A percentile compares a stretch with the other conserved stretches of the same genome.
Conservation (phyloP, 2,888 invertebrate genomes). For the Volucella inflata region DNA sequence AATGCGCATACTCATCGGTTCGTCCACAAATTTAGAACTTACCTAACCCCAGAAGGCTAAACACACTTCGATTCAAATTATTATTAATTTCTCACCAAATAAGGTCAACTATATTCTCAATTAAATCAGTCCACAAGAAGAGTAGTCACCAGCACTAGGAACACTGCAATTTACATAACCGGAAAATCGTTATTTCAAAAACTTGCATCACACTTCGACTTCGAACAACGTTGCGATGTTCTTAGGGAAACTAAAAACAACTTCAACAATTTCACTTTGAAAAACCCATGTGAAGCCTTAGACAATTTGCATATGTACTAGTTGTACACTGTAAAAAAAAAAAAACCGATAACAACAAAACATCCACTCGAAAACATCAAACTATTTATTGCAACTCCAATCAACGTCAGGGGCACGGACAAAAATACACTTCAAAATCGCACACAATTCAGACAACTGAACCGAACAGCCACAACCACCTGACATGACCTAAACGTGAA, state of each 20-base stretch:
- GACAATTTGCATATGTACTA: slow-evolving; percentile 42
- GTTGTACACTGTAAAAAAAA: slow-evolving; percentile 8
- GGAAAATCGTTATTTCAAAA: slow-evolving; percentile 58
- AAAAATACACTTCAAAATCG: slow-evolving; percentile 44
- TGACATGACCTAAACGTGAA: slow-evolving; percentile 22
- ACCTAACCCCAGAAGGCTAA: no score
- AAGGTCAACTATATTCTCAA: slow-evolving; percentile 13
- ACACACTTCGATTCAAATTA: no score
- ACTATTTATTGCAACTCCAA: slow-evolving; percentile 58
- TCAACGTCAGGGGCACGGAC: slow-evolving; percentile 55
- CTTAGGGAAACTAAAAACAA: slow-evolving; percentile 50
- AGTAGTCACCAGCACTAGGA: slow-evolving; percentile 2
- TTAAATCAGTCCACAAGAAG: slow-evolving; percentile 11
- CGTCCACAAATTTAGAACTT: no score
- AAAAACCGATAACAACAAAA: slow-evolving; percentile 12
- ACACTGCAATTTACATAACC: slow-evolving; percentile 30
- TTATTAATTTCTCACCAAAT: no score
- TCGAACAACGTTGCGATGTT: slow-evolving; percentile 24
- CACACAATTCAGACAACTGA: neutral
- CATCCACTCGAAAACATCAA: slow-evolving; percentile 43
- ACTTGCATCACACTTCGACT: neutral
- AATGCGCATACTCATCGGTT: no score
- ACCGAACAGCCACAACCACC: slow-evolving; percentile 31
- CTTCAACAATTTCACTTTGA: slow-evolving; percentile 23
- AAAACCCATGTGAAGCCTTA: slow-evolving; percentile 38